Evolutionary conservation across 2,888 invertebrate species (phyloP).

Genomic region (Auanema freiburgensis): DNA sequence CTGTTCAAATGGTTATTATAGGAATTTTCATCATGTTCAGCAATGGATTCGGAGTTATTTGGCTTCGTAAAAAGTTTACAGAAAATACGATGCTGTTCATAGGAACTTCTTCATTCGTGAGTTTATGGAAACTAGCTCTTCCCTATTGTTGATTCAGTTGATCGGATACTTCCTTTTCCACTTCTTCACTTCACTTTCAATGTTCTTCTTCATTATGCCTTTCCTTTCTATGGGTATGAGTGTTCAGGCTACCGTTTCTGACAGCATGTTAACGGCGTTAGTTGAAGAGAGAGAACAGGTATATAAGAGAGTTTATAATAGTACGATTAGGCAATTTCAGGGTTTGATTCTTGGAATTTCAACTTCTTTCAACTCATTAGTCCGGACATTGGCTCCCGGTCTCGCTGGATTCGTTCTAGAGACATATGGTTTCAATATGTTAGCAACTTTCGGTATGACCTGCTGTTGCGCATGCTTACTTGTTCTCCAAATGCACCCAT

Average conservation of each 20-base stretch:
- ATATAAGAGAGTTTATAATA: neutral
- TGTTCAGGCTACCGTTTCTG: conserved; percentile 42
- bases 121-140: conserved; percentile 8
- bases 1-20: neutral
- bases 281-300: conserved; percentile 49
- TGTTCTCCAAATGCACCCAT: too few relatives aligned
- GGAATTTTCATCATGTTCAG: conserved; percentile 45
- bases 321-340: conserved; percentile 24
- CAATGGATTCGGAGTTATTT: conserved; percentile 52
- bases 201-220: conserved; percentile 45
- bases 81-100: conserved; percentile 45
- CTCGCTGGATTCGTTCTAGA: conserved; percentile 42
- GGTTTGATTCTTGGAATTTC: conserved; percentile 50
- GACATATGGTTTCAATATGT: conserved; percentile 33
- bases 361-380: conserved; percentile 46
- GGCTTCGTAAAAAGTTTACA: conserved; percentile 42
- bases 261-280: conserved; percentile 42
- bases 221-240: conserved; percentile 47
- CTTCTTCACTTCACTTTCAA: conserved; percentile 38
- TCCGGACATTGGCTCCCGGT: conserved; percentile 45
- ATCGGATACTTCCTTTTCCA: conserved; percentile 34
- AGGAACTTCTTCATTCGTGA: conserved; percentile 43
- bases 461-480: too few relatives aligned
- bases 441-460: conserved; percentile 5
- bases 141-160: conserved; percentile 20